phyloP scores from a whole-genome alignment of 2,888 invertebrate genomes.

The Troides oblongomaculatus region DNA sequence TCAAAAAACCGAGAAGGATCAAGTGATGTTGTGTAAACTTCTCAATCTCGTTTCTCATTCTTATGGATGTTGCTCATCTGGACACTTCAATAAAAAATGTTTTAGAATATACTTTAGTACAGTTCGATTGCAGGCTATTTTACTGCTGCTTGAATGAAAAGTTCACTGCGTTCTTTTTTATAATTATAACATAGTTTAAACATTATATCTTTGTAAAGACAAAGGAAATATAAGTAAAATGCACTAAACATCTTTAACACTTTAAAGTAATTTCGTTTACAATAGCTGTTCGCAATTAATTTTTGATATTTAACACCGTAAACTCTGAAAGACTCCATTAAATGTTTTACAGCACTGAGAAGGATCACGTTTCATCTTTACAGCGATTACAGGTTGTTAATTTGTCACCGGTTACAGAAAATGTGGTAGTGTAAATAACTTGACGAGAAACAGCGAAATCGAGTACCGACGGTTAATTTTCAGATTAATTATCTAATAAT shows the following conservation, averaged over 20 bases:
- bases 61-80: no score
- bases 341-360: constrained; percentile 12
- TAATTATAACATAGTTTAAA: background rate
- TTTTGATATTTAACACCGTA: background rate
- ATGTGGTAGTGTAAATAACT: background rate
- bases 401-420: constrained; percentile 2
- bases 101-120: no score
- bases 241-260: background rate
- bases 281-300: background rate
- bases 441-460: background rate
- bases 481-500: background rate
- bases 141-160: no score
- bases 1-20: no score
- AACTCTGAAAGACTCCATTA: constrained; percentile 5
- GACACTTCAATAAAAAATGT: no score
- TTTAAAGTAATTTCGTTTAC: background rate
- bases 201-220: background rate
- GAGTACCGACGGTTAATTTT: background rate
- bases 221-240: background rate
- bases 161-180: no score
- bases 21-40: no score
- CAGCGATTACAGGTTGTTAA: constrained; percentile 3
- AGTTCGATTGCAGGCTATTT: no score
- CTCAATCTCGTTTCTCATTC: no score
- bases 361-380: constrained; percentile 17